phyloP scores from a whole-genome alignment of 2,797 vertebrate species.

The Odontamblyopus rebecca region DNA sequence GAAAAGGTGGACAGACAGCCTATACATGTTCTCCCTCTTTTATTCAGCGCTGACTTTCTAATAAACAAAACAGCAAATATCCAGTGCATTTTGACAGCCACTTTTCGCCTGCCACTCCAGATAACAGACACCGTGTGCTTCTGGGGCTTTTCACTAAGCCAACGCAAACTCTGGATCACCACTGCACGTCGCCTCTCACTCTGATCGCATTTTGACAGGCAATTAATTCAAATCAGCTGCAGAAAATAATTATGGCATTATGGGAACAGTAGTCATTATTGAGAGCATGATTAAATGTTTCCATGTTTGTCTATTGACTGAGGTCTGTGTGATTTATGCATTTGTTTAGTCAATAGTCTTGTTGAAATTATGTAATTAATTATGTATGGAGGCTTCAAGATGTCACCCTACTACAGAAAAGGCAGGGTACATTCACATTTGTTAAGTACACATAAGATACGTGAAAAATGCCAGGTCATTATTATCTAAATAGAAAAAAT shows the following conservation, averaged over 20 bases:
- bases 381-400: slow-evolving; percentile 82
- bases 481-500: background rate
- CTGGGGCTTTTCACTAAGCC: slow-evolving; percentile 27
- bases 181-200: slow-evolving; percentile 31
- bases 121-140: slow-evolving; percentile 47
- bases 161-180: slow-evolving; percentile 43
- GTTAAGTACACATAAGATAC: background rate
- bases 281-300: slow-evolving; percentile 99
- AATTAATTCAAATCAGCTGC: slow-evolving; percentile 94
- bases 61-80: slow-evolving; percentile 80
- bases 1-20: slow-evolving; percentile 75
- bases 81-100: slow-evolving; percentile 76
- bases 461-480: background rate
- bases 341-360: slow-evolving; percentile 98
- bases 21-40: slow-evolving; percentile 72
- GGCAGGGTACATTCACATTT: background rate
- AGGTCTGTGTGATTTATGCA: slow-evolving; percentile 92
- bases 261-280: slow-evolving; percentile 97
- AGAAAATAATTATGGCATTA: slow-evolving; percentile 96
- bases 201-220: slow-evolving; percentile 74
- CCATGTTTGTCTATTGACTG: slow-evolving; percentile 90
- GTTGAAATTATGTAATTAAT: slow-evolving; percentile 97
- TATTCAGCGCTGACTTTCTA: slow-evolving; percentile 64
- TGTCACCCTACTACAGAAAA: slow-evolving; percentile 37
- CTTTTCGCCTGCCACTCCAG: slow-evolving; percentile 75